Evolutionary conservation across 2,888 invertebrate species (phyloP).

Genomic region (Melinaea marsaeus): DNA sequence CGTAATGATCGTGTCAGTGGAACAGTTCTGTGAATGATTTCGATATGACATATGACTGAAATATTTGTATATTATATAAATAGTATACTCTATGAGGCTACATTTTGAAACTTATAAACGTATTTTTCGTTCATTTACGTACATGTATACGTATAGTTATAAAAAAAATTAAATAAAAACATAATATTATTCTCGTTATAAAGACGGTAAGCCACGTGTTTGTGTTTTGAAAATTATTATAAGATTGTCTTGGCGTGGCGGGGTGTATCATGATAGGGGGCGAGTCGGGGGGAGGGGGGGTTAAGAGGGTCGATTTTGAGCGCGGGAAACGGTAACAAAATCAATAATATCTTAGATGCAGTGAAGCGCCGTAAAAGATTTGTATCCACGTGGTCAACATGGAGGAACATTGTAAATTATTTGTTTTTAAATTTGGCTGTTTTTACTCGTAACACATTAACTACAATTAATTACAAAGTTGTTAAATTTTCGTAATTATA

Average conservation of each 20-base stretch:
- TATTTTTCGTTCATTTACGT: no score
- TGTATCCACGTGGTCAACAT: constrained; percentile 19
- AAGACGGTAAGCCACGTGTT: constrained; percentile 43
- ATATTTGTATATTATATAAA: no score
- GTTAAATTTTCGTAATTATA: no score
- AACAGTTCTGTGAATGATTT: not conserved
- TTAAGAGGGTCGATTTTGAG: constrained; percentile 36
- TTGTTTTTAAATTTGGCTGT: no score
- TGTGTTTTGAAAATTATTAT: constrained; percentile 45
- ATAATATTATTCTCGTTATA: not conserved
- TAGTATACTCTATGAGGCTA: no score
- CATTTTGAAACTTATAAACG: no score
- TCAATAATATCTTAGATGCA: constrained; percentile 44
- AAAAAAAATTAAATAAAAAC: not conserved
- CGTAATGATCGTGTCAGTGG: not conserved
- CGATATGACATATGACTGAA: no score
- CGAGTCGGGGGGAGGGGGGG: constrained; percentile 31
- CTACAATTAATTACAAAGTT: no score
- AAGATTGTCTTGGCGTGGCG: constrained; percentile 24
- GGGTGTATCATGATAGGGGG: constrained; percentile 20
- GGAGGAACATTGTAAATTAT: no score
- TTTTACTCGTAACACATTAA: no score
- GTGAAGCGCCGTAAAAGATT: constrained; percentile 35
- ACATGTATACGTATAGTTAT: not conserved
- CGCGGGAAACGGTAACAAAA: constrained; percentile 50